Evolutionary conservation across 1,140 invertebrate species (phyloP), one percentile per base, ranked within the genome.

Genomic region (Conopomorpha cramerella): DNA sequence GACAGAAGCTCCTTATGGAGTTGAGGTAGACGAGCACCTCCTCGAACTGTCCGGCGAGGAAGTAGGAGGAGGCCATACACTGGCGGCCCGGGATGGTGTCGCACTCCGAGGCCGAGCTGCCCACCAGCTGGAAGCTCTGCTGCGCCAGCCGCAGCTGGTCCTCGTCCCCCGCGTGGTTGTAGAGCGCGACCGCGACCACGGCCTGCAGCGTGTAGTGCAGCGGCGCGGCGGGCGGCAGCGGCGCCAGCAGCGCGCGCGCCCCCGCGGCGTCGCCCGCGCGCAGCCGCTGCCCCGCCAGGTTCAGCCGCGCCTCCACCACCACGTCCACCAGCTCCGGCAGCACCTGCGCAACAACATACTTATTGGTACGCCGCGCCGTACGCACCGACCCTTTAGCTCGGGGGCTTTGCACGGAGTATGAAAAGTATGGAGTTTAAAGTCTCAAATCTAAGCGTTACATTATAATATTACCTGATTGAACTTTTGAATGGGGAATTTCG

Each of bases 171-270:
- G 88, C 85, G 60, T 98, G 93, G 61, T 98, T 96, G 0, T 93
- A 96, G 10, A 98, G 80, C 1, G 91, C 85, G 1, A 95, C 94
- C 70, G 97, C 93, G 0, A 98, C 94, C 18, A 98, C 95, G 0
- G 92, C 97, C 64, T 98, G 96, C 3, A 99, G 79, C 49, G 99
- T 97, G 58, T 96, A 98, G 63, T 99, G 96, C 44, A 98, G 90
- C 0, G 96, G 93, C 0, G 93, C 91, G 1, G 92, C 89, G 8
- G 96, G 93, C 54, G 97, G 92, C 14, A 98, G 61, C 46, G 96
- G 91, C 66, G 96, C 95, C 36, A 98, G 91, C 10, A 99, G 74
- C 25, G 90, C 86, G 49, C 91, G 91, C 0, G 96, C 96, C 62
- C 96, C 94, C 42, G 88, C 81, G 1, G 95, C 85, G 51, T 98